Base-by-base conservation (phyloP, 1,140 invertebrate genomes). In the Tetragnatha versicolor region DNA sequence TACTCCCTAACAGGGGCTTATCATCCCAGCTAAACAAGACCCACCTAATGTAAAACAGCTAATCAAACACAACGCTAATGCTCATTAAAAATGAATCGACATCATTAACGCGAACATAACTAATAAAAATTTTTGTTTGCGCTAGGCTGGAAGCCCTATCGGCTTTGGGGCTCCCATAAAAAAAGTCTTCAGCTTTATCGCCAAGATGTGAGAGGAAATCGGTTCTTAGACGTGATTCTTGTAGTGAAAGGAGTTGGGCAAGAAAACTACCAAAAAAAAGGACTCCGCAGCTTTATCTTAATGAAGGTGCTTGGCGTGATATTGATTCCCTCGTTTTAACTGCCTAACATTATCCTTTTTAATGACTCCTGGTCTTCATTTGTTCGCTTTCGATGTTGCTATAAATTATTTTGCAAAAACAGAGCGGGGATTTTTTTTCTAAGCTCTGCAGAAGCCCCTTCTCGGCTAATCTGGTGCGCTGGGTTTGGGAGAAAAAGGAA, bases 81-180 rank as follows among this genome's bases (percentile, higher is more conserved):
- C 72, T 75, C 72, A 75, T 75, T 75, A 75, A 75, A 63, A 49
- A 63, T 49, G 45, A 75, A 75, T 63, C 72, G 37, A 47, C 39
- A 37, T 51, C 39, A 49, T 63, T 63, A 75, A 61, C 42, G 37
- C 25, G 31, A 49, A 20, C 35, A 49, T 75, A 31, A 49, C 58
- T 63, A 61, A 49, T 63, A 63, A 63, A 75, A 75, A 60, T 63
- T 63, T 63, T 10, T 42, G 9, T 20, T 17, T 35, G 33, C 10
- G 9, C 25, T 35, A 47, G 25, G 51, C n/a, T 33, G 10, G 51
- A 45, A 45, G 42, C 35, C 12, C 7, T 31, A 65, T 65, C 37
- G 25, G 14, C 22, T 39, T 9, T 4, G 25, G 35, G 20, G 22
- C 14, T 22, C 14, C 27, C 17, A 39, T 42, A 73, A 73, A 27